Conservation (phyloP, 2,888 invertebrate genomes). For the Trichacis sp. region DNA sequence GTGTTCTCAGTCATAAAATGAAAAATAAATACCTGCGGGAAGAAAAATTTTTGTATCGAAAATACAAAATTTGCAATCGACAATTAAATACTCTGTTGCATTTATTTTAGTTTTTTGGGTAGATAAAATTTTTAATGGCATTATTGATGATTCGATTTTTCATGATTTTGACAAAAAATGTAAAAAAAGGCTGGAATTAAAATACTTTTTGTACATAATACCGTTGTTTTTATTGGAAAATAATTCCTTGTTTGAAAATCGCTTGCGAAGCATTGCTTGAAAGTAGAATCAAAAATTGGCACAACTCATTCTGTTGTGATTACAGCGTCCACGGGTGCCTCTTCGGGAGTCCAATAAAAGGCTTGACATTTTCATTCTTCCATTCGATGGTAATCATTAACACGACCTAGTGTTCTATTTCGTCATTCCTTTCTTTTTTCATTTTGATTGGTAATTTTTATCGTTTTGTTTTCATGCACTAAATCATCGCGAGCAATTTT, state of each 20-base stretch:
- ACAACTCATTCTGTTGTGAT: conserved; percentile 70
- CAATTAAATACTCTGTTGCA: no score
- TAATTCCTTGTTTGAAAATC: background rate
- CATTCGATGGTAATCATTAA: conserved; percentile 69
- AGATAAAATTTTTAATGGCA: no score
- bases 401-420: conserved; percentile 62
- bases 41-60: no score
- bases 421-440: conserved; percentile 45
- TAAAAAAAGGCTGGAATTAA: conserved; percentile 1
- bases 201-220: conserved; percentile 6
- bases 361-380: conserved; percentile 68
- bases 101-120: no score
- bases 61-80: no score
- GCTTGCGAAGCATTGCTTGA: background rate
- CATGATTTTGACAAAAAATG: background rate
- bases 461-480: no score
- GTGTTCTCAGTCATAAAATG: no score
- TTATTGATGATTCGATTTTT: no score
- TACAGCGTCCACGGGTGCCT: conserved; percentile 67
- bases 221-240: background rate
- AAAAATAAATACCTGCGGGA: no score
- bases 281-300: conserved; percentile 52
- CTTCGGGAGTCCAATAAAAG: conserved; percentile 67
- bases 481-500: background rate
- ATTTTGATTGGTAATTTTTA: conserved; percentile 25